Evolutionary conservation across 2,113 vertebrate genomes (phyloP).

Genomic region (Setophaga kirtlandii): DNA sequence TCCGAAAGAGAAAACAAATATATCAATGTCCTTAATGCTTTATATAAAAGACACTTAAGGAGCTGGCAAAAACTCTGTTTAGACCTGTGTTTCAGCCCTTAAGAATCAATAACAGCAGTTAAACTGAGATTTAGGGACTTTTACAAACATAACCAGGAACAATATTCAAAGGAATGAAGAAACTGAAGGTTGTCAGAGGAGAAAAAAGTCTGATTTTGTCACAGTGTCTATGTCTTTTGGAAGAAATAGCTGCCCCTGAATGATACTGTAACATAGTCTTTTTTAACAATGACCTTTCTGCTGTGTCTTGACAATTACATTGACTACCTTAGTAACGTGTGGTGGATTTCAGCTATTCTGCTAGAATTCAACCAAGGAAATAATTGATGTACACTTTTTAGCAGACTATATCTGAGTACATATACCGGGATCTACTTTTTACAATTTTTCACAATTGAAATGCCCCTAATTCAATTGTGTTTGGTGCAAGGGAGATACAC

Average conservation of each 20-base stretch:
- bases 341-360: neutral
- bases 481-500: neutral
- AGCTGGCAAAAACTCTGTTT: neutral
- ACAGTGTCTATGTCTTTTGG: neutral
- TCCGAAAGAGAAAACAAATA: conserved; percentile 40
- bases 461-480: neutral
- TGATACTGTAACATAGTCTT: neutral
- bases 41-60: conserved; percentile 16
- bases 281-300: neutral
- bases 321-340: neutral
- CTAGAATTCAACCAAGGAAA: neutral
- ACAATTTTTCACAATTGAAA: no score
- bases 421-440: neutral
- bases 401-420: neutral
- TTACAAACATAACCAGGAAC: neutral
- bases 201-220: neutral
- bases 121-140: conserved; percentile 33
- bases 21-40: conserved; percentile 18
- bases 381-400: neutral
- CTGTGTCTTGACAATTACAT: neutral
- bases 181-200: neutral
- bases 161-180: conserved; percentile 23
- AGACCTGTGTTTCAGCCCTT: neutral
- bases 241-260: neutral
- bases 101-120: conserved; percentile 19